Evolutionary conservation across 2,888 invertebrate genomes (phyloP).

Genomic region (Griposia aprilina): DNA sequence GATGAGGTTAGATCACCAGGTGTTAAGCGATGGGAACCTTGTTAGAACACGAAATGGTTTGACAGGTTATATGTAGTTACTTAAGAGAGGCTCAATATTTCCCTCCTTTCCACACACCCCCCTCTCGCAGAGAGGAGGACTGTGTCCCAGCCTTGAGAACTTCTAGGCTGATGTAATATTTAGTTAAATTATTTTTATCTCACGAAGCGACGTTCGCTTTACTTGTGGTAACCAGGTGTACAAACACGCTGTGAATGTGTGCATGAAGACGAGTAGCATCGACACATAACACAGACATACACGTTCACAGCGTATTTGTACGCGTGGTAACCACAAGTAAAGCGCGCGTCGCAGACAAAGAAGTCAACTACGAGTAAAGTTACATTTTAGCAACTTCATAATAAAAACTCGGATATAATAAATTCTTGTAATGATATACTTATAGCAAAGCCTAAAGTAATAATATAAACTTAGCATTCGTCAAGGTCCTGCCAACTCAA

Average conservation of each 20-base stretch:
- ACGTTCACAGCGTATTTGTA: too few species aligned
- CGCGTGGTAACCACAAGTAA: too few species aligned
- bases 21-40: constrained; percentile 21
- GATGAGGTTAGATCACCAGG: not conserved
- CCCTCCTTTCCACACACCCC: too few species aligned
- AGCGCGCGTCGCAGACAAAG: not conserved
- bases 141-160: too few species aligned
- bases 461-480: constrained; percentile 28
- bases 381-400: not conserved
- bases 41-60: not conserved
- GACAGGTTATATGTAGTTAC: not conserved
- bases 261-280: too few species aligned
- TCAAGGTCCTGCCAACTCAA: constrained; percentile 39
- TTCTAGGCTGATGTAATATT: too few species aligned
- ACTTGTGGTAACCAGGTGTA: too few species aligned
- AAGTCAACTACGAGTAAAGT: not conserved
- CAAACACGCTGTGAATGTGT: too few species aligned
- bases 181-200: too few species aligned
- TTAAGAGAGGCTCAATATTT: not conserved
- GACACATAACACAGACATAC: too few species aligned
- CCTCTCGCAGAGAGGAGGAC: too few species aligned
- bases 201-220: too few species aligned
- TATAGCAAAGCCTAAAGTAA: constrained; percentile 8
- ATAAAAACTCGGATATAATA: constrained; percentile 1
- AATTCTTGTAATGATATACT: constrained; percentile 6